Evolutionary conservation across 2,888 invertebrate genomes (phyloP).

Genomic region (Pomacea canaliculata): DNA sequence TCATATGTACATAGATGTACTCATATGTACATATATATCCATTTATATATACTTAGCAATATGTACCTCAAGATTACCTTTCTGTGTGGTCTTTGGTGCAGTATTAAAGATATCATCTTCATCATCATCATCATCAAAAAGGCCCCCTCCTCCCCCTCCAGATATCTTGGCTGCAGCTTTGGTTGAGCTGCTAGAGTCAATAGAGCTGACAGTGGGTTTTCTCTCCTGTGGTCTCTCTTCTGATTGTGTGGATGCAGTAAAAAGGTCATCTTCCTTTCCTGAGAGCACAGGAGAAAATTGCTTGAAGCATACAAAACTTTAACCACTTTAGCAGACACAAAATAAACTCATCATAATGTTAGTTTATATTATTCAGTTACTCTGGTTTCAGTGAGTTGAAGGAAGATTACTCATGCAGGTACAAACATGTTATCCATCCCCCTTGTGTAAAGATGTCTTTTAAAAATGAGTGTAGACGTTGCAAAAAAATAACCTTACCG

Average conservation of each 20-base stretch:
- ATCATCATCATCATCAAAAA: slow-evolving; percentile 39
- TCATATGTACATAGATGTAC: no score
- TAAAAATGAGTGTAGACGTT: no score
- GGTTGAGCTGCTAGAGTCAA: not conserved
- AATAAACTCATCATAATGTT: no score
- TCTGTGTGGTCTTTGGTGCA: not conserved
- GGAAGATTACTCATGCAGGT: no score
- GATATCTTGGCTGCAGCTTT: not conserved
- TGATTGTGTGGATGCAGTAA: slow-evolving; percentile 5
- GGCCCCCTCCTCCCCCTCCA: slow-evolving; percentile 9
- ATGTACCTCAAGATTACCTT: not conserved
- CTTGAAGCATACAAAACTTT: not conserved
- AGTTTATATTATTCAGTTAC: no score
- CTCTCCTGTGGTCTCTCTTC: slow-evolving; percentile 11
- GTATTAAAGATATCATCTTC: slow-evolving; percentile 35
- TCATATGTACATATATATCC: no score
- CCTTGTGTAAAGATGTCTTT: no score
- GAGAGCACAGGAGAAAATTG: not conserved
- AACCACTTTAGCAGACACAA: no score
- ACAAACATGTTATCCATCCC: no score
- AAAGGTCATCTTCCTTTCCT: slow-evolving; percentile 8
- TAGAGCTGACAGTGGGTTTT: slow-evolving; percentile 12
- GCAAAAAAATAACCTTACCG: no score
- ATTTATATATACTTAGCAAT: no score
- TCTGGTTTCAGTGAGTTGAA: no score